phyloP scores from a whole-genome alignment of 1,140 invertebrate genomes.

The Sitodiplosis mosellana region DNA sequence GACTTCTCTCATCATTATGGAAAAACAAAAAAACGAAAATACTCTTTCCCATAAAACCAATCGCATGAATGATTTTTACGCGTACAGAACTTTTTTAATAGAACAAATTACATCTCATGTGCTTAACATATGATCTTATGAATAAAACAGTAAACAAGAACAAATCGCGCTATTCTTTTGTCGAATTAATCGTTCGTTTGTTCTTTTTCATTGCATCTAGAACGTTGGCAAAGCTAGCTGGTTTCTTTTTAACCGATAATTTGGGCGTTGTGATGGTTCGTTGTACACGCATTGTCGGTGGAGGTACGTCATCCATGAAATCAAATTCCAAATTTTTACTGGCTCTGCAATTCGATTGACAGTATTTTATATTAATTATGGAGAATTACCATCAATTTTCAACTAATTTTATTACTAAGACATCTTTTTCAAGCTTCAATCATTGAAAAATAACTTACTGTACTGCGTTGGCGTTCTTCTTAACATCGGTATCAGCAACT shows the following conservation, averaged over 20 bases:
- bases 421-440: background rate
- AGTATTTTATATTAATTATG: background rate
- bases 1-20: no score
- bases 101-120: no score
- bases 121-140: no score
- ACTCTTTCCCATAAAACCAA: no score
- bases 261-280: constrained; percentile 32
- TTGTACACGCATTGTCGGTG: constrained; percentile 30
- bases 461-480: constrained; percentile 3
- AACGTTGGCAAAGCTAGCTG: constrained; percentile 38
- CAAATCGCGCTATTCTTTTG: no score
- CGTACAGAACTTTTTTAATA: no score
- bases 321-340: constrained; percentile 35
- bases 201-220: constrained; percentile 31
- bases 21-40: no score
- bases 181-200: background rate
- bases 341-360: constrained; percentile 15
- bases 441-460: background rate
- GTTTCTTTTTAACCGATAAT: constrained; percentile 39
- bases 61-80: no score
- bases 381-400: background rate
- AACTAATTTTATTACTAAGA: background rate
- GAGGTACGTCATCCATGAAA: constrained; percentile 38
- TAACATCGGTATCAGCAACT: constrained; percentile 1
- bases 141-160: no score